Percentiles rank a stretch among this genome's conserved stretches.
phyloP scores from a whole-genome alignment of 2,113 vertebrate genomes.

The Cebidichthys violaceus region DNA sequence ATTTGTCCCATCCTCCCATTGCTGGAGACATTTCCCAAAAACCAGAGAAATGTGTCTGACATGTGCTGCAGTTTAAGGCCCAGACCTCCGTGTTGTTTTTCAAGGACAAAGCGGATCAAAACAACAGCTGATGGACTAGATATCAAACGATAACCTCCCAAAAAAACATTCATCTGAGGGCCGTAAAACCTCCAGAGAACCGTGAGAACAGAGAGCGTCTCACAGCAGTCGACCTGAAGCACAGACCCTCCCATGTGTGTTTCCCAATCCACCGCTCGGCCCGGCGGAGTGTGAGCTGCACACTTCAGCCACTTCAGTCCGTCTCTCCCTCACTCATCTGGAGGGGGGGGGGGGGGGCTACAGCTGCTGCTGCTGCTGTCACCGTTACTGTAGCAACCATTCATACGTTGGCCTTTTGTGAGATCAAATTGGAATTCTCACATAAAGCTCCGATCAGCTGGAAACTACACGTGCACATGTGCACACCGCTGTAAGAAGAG shows the following conservation, averaged over 20 bases:
- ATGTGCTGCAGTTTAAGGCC: constrained; percentile 5
- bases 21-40: not conserved
- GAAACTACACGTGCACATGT: not conserved
- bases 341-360: not conserved
- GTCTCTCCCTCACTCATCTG: constrained; percentile 36
- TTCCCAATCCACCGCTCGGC: constrained; percentile 21
- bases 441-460: constrained; percentile 10
- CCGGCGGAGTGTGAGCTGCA: not conserved
- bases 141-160: constrained; percentile 13
- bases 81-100: not conserved
- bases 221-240: constrained; percentile 37
- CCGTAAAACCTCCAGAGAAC: constrained; percentile 23
- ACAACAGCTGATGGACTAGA: constrained; percentile 11
- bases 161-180: constrained; percentile 20
- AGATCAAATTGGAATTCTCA: constrained; percentile 38
- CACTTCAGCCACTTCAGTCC: constrained; percentile 32
- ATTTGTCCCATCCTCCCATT: not conserved
- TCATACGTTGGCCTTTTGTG: constrained; percentile 47
- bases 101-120: not conserved
- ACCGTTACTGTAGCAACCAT: constrained; percentile 63
- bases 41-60: not conserved
- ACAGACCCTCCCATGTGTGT: constrained; percentile 33
- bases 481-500: not conserved
- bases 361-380: constrained; percentile 39
- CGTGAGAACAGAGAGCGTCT: constrained; percentile 35